Percentiles rank a stretch among this genome's conserved stretches.
phyloP scores from a whole-genome alignment of 2,888 invertebrate species.

The Callyntrura sp. region DNA sequence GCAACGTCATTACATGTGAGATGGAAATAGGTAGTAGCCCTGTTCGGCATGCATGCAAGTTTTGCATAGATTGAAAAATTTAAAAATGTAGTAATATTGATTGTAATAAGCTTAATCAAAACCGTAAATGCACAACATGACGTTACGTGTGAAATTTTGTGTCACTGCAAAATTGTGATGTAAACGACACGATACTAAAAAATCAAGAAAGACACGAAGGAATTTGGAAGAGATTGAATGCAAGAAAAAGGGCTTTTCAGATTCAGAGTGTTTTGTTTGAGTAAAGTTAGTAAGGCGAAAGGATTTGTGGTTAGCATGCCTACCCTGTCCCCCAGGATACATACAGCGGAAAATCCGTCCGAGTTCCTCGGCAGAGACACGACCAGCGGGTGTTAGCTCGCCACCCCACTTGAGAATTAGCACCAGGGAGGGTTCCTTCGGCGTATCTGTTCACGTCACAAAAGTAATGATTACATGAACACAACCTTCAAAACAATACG shows the following conservation, averaged over 20 bases:
- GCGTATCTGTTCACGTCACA: conserved; percentile 88
- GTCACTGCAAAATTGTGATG: conserved; percentile 22
- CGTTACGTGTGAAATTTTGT: conserved; percentile 26
- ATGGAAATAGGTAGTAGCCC: background rate
- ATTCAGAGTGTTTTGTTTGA: conserved; percentile 40
- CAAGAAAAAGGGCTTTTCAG: conserved; percentile 40
- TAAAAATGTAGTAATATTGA: background rate
- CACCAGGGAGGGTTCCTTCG: conserved; percentile 96
- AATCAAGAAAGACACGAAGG: conserved; percentile 42
- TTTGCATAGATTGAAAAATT: background rate
- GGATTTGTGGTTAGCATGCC: conserved; percentile 80
- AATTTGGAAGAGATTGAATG: conserved; percentile 42
- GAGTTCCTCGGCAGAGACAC: conserved; percentile 98
- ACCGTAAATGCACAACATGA: background rate
- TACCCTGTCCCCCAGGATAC: conserved; percentile 96
- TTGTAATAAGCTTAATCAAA: background rate
- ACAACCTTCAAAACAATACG: too few relatives aligned
- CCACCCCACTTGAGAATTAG: conserved; percentile 99
- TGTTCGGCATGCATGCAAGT: background rate
- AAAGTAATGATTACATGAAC: too few relatives aligned
- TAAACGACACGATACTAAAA: conserved; percentile 31
- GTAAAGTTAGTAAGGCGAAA: conserved; percentile 76
- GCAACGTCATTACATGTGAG: conserved; percentile 1
- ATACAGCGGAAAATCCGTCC: conserved; percentile 99
- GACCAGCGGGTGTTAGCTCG: conserved; percentile 98